These are phyloP conservation scores for Thripadectes ignobilis DNA, from an alignment of 2,797 vertebrate genomes.

Conservation along the genomic window DNA sequence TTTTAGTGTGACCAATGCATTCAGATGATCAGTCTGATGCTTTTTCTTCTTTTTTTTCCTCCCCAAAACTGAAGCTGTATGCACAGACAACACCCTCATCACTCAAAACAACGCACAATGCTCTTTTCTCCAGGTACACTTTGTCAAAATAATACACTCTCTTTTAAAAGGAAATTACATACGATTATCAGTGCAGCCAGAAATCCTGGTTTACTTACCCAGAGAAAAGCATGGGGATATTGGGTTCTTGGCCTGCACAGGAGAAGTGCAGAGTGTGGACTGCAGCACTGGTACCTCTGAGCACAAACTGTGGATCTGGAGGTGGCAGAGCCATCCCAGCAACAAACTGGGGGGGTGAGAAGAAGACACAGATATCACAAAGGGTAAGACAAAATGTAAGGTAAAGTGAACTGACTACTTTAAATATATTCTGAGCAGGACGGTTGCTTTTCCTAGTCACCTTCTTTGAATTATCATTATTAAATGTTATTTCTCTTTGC, in stretches of 20 bases:
- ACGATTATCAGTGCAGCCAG: neutral
- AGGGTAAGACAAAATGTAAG: neutral
- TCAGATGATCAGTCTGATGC: neutral
- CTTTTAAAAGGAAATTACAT: neutral
- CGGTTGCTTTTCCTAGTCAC: neutral
- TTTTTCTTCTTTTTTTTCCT: neutral
- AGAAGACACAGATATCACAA: neutral
- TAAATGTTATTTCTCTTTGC: neutral
- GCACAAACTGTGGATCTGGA: constrained; percentile 87
- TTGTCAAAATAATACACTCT: neutral
- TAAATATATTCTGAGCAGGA: neutral
- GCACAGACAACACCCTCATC: neutral
- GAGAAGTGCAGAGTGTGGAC: constrained; percentile 88
- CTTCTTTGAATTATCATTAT: neutral
- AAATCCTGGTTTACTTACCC: constrained; percentile 80
- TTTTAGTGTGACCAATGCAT: neutral
- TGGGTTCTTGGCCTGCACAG: constrained; percentile 59
- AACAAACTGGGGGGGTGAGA: neutral
- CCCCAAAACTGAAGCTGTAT: neutral
- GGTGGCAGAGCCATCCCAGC: constrained; percentile 79
- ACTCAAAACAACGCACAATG: neutral
- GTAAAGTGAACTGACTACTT: neutral
- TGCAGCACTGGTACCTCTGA: constrained; percentile 85
- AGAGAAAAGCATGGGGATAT: constrained; percentile 85
- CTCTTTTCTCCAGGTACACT: neutral